Percentiles rank a stretch among this genome's conserved stretches.
Conservation (phyloP, 2,113 vertebrate genomes). For the Carassius auratus region DNA sequence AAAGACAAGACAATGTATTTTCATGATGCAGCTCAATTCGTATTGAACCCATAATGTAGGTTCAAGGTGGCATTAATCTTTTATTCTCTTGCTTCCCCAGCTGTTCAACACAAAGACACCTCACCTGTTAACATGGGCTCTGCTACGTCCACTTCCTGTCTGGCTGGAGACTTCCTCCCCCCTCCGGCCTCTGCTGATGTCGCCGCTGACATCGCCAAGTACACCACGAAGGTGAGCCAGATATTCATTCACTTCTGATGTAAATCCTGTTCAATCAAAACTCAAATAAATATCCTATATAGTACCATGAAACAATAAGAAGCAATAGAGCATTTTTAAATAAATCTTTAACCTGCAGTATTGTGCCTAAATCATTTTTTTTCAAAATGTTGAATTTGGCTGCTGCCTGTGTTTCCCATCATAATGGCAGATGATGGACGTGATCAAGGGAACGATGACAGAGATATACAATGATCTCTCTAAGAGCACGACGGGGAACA, state of each 20-base stretch:
- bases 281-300: background rate
- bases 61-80: background rate
- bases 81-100: constrained; percentile 56
- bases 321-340: background rate
- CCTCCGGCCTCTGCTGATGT: constrained; percentile 93
- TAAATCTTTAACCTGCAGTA: background rate
- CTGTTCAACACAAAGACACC: constrained; percentile 91
- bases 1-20: background rate
- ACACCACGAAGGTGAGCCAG: constrained; percentile 89
- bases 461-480: constrained; percentile 98
- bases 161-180: constrained; percentile 84
- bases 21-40: background rate
- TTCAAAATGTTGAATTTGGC: background rate
- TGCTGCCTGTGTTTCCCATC: background rate
- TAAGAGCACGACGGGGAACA: constrained; percentile 95
- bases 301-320: background rate
- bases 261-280: background rate
- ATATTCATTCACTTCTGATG: background rate
- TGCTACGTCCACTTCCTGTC: constrained; percentile 76
- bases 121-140: constrained; percentile 86
- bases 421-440: constrained; percentile 92
- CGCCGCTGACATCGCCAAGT: constrained; percentile 96
- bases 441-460: constrained; percentile 98
- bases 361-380: background rate
- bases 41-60: background rate